Percentiles rank a stretch among this genome's conserved stretches.
Conservation (phyloP, 2,113 vertebrate species). For the Corvus cornix region DNA sequence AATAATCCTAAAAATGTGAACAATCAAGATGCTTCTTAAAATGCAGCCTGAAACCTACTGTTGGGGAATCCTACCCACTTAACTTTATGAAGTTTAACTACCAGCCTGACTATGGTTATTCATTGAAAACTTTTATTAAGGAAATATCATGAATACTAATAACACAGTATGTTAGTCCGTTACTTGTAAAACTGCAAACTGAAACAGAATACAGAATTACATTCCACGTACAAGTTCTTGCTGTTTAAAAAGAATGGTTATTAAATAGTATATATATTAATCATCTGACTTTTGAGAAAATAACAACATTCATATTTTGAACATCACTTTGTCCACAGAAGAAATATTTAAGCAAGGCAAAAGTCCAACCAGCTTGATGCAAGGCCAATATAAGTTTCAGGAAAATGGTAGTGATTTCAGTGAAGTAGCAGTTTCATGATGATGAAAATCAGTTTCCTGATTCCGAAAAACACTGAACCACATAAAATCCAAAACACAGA, state of each 20-base stretch:
- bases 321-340: not conserved
- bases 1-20: conserved; percentile 44
- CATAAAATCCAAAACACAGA: not conserved
- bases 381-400: not conserved
- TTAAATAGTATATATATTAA: not conserved
- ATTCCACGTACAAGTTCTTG: not conserved
- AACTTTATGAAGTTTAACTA: conserved; percentile 48
- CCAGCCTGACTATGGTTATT: conserved; percentile 22
- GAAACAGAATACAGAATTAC: not conserved
- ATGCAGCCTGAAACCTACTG: conserved; percentile 36
- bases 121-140: conserved; percentile 54
- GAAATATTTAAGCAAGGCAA: not conserved
- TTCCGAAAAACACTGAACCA: not conserved
- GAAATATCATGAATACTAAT: conserved; percentile 34
- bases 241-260: not conserved
- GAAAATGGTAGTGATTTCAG: not conserved
- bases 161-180: not conserved
- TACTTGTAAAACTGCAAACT: conserved; percentile 20
- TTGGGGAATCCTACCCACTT: conserved; percentile 27
- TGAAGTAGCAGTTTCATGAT: not conserved
- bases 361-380: not conserved
- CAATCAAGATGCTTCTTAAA: conserved; percentile 33
- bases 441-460: not conserved
- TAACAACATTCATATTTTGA: not conserved
- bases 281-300: not conserved